Percentiles rank a stretch among this genome's conserved stretches.
Evolutionary conservation across 2,113 vertebrate species (phyloP).

Genomic region (Microcebus ravelobensis): DNA sequence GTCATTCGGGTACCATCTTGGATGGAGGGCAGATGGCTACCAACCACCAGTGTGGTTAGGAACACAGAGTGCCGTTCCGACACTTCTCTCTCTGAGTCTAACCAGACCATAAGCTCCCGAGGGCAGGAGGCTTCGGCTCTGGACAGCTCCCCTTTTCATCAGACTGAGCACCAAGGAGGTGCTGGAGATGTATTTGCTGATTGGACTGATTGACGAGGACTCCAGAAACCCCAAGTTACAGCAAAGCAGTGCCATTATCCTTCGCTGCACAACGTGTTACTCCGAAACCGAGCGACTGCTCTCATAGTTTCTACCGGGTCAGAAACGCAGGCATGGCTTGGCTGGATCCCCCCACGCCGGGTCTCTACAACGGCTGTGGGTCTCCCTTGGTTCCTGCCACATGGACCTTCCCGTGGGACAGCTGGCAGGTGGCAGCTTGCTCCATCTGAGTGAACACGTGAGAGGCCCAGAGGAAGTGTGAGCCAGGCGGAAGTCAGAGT

Average conservation of each 20-base stretch:
- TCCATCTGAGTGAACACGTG: neutral
- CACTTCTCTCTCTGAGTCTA: neutral
- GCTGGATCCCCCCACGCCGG: neutral
- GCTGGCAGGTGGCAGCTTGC: fast-evolving
- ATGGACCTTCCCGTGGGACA: fast-evolving
- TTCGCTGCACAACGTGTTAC: fast-evolving
- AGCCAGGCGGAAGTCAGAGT: fast-evolving
- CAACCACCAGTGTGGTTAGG: neutral
- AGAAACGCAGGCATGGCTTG: neutral
- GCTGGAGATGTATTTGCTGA: neutral
- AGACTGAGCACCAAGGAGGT: neutral
- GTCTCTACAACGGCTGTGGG: neutral
- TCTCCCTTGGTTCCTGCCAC: neutral
- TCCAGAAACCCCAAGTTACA: neutral
- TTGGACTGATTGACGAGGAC: fast-evolving
- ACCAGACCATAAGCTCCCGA: fast-evolving
- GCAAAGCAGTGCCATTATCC: neutral
- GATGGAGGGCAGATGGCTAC: neutral
- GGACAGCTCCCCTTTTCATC: fast-evolving
- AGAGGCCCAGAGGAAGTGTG: neutral
- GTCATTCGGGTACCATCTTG: neutral
- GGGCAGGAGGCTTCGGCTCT: neutral
- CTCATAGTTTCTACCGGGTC: neutral
- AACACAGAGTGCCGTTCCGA: fast-evolving
- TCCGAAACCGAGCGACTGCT: neutral